Base-by-base conservation (phyloP, 2,888 invertebrate species). In the Hipparchia sbordonii region DNA sequence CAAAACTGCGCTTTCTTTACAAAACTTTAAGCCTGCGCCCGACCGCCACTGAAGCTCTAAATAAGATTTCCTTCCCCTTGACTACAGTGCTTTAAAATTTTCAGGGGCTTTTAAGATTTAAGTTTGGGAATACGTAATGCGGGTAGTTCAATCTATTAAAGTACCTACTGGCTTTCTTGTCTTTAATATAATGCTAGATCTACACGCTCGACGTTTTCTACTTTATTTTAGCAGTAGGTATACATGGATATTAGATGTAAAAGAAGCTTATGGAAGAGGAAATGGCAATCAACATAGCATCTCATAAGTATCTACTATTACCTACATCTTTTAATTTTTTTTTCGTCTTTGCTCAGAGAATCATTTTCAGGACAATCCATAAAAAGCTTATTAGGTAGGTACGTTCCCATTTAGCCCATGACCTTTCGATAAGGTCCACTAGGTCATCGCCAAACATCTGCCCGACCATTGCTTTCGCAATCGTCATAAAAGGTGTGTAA, bases 91-190 rank as follows among this genome's bases (percentile, higher is more conserved):
- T 75, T 74, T 74, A 74, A 72, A 75, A 75, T 72, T 74, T 75
- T 73, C 72, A 75, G 70, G 75, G 77, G 74, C 78, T 86, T 82
- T 82, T 76, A 79, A 87, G 89, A 88, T 90, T 89, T 85, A 87
- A 89, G 83, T 89, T 89, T 85, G 78, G 79, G 82, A 84, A 84
- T 86, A 86, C 82, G 80, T 81, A 87, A 88, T 86, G 86, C 82
- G 82, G 82, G 81, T 80, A 12, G 51, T 51, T 63, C 48, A 63
- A 63, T 65, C 52, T 65, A 65, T 65, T 65, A 12, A 33, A 65
- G 12, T 13, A 46, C 46, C 13, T 1, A 46, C 46, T 4, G 6
- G 13, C 48, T 62, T 46, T 62, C 3, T 13, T 59, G 8, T 59
- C 9, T 9, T 59, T 23, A 57, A 6, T 57, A 4, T 57, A 23